Evolutionary conservation across 1,140 invertebrate species (phyloP).

Genomic region (Apis dorsata): DNA sequence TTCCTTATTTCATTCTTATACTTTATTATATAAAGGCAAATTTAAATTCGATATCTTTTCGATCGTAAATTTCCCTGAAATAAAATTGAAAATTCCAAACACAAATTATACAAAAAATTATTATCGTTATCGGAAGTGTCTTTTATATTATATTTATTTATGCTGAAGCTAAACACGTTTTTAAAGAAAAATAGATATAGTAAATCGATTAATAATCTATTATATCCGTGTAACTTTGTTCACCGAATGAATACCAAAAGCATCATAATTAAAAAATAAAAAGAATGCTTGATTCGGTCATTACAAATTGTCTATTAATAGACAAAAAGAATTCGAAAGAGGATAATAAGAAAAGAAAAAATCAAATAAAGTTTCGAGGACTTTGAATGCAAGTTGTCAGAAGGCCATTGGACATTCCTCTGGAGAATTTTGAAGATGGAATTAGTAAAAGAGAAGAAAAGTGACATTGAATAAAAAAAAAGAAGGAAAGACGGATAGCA

Average conservation of each 20-base stretch:
- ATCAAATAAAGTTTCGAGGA: constrained; percentile 34
- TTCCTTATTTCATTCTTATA: not conserved
- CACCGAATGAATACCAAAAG: not conserved
- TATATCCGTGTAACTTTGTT: constrained; percentile 5
- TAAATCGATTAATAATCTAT: not conserved
- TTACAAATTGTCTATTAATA: constrained; percentile 44
- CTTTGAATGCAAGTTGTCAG: not conserved
- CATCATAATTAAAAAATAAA: not conserved
- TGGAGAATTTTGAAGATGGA: constrained; percentile 32
- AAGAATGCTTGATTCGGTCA: constrained; percentile 14
- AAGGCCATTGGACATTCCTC: constrained; percentile 32
- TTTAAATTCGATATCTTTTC: too few species aligned
- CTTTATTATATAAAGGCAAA: too few species aligned
- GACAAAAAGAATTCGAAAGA: not conserved
- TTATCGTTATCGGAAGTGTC: too few species aligned
- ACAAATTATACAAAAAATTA: not conserved
- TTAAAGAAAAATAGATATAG: not conserved
- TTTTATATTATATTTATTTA: too few species aligned
- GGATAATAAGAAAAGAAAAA: not conserved
- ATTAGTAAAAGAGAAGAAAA: constrained; percentile 32
- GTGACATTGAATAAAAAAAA: not conserved
- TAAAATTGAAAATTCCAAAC: not conserved
- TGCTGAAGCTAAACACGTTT: not conserved
- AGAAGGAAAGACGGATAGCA: not conserved
- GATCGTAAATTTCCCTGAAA: not conserved